These are phyloP conservation scores for Marcusenius ussheri DNA, from an alignment of 2,113 vertebrate genomes.

Conservation along the genomic window DNA sequence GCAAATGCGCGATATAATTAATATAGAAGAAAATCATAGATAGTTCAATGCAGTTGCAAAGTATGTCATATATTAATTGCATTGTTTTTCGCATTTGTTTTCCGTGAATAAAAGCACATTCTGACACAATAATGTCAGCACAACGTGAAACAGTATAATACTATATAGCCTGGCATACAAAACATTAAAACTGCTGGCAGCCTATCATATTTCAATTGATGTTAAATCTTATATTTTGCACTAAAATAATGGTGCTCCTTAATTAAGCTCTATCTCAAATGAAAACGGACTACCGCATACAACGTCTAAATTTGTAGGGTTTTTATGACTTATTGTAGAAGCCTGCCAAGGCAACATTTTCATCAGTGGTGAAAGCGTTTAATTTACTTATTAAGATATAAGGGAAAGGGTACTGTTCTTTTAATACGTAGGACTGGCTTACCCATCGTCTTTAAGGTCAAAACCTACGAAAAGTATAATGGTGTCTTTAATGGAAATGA, in stretches of 20 bases:
- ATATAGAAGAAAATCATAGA: neutral
- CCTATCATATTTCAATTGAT: neutral
- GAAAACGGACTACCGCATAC: neutral
- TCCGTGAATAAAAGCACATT: neutral
- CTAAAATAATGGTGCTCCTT: neutral
- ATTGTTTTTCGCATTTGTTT: neutral
- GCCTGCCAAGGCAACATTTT: neutral
- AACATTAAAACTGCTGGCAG: neutral
- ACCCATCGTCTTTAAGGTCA: neutral
- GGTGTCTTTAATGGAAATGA: neutral
- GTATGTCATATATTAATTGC: neutral
- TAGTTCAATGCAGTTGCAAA: neutral
- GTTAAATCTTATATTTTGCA: neutral
- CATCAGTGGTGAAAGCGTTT: neutral
- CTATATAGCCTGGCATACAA: neutral
- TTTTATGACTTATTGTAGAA: neutral
- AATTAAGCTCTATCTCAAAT: neutral
- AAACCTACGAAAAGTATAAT: neutral
- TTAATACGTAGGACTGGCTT: neutral
- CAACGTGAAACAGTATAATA: neutral
- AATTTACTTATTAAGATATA: slow-evolving; percentile 5
- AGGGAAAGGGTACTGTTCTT: neutral
- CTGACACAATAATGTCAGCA: neutral
- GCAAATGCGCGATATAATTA: neutral
- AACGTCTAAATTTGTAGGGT: neutral